These are phyloP conservation scores for Coptotermes formosanus DNA, from an alignment of 1,140 invertebrate genomes.

Conservation along the genomic window DNA sequence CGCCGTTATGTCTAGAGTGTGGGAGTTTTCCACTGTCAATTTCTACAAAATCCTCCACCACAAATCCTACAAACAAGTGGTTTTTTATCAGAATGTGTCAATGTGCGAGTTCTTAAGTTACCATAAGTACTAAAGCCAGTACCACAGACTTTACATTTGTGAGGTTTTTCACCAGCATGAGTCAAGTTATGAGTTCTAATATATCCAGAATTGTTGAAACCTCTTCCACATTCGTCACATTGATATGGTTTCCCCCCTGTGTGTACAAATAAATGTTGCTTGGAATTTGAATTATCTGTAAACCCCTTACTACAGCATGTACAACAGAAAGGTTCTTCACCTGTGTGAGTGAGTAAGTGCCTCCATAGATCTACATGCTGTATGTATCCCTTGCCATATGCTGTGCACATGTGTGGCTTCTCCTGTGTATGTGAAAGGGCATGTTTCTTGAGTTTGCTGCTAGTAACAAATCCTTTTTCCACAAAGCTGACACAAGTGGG, in stretches of 20 bases:
- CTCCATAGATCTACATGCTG: neutral
- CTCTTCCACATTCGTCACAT: neutral
- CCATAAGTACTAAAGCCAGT: neutral
- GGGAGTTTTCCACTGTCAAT: too few relatives aligned
- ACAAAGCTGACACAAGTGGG: too few relatives aligned
- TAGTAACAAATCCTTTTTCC: neutral
- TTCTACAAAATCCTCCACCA: neutral
- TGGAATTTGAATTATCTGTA: neutral
- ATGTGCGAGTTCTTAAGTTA: neutral
- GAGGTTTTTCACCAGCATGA: conserved; percentile 13
- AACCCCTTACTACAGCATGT: neutral
- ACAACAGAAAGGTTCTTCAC: neutral
- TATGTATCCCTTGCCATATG: neutral
- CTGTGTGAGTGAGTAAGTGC: neutral
- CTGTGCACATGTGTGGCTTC: neutral
- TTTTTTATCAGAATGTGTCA: conserved; percentile 13
- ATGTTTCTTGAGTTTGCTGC: neutral
- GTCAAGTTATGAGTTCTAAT: neutral
- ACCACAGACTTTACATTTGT: too few relatives aligned
- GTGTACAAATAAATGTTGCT: neutral
- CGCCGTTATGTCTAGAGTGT: too few relatives aligned
- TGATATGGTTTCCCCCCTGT: neutral
- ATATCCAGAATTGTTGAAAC: neutral
- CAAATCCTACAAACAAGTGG: neutral
- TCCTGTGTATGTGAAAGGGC: neutral